Base-by-base conservation (phyloP, 1,140 invertebrate species). In the Drosophila novamexicana region DNA sequence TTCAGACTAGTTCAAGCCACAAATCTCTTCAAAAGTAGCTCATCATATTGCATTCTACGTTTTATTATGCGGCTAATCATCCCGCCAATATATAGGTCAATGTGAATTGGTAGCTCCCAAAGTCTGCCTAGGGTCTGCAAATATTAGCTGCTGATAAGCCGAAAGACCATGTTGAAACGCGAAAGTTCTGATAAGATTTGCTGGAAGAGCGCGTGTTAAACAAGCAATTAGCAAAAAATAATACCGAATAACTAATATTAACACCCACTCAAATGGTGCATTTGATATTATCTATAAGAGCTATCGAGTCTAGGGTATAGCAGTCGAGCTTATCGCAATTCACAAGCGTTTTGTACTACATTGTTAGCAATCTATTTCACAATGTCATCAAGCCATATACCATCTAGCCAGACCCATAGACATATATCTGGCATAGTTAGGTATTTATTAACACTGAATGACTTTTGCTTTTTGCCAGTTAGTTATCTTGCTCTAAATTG, bases 41-140 rank as follows among this genome's bases (percentile, higher is more conserved):
- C n/a, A 14, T 42, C 22, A 29, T 29, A 29, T 29, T 42, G n/a
- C 1, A 42, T n/a, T 42, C 6, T 42, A 6, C 14, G 9, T 42
- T 42, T n/a, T 42, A 1, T n/a, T 16, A 16, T 37, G n/a, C 22
- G 7, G 16, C 18, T 37, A 14, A 32, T 12, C 29, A 34, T 0
- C 12, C 14, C 9, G 6, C n/a, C 29, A 40, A 50, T 59, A 18
- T 61, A 47, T 68, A 68, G 65, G 65, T 68, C 47, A 53, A 29
- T 68, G 14, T 40, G 22, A 50, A 18, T 39, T 49, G 9, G 12
- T 14, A 49, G n/a, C 5, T 8, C 10, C n/a, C 37, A 8, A n/a
- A 40, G 22, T 10, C 34, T 18, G 49, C 22, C 39, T 18, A n/a
- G 5, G 18, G 9, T 18, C 50, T 54, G 22, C 36, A 42, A 10